Evolutionary conservation across 2,888 invertebrate genomes (phyloP), one percentile per base, ranked within the genome.

Genomic region (Neoascia interrupta): DNA sequence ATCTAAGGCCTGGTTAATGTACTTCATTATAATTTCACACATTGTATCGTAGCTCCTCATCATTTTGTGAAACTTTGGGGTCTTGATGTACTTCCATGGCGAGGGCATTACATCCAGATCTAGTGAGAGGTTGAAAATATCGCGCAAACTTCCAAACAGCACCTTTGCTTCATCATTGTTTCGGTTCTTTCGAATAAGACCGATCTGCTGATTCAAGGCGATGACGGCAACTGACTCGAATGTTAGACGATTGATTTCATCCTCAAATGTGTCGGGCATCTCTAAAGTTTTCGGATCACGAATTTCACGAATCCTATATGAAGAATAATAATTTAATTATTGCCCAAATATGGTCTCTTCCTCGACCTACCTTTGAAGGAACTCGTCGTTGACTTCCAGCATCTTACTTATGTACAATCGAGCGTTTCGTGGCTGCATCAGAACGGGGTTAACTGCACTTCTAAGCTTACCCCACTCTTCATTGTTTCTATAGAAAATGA

Each of bases 401-500:
- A 91, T 85, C 0, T 85, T 87, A 2, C 89, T 87, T 0, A 89
- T 84, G 56, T 91, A 91, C 1, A 89, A 84, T 83, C 89, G 90
- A 0, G 90, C 87, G 18, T 89, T 83, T 83, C 91, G 90, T 0
- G 92, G 91, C 82, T 92, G 90, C 85, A 93, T 86, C 87, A 93
- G 88, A 39, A 92, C 90, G 69, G 92, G 92, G 85, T 93, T 93
- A 0, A 92, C 92, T 75, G 91, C 91, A 0, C 91, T 91, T 26
- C 93, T 89, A 15, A 47, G 13, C 1, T 26, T 47, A 3, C 45
- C 45, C 31, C 19, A 23, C 13, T 10, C 4, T 15, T 15, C 19
- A 8, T n/a, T 5, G 10, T 51, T 51, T 19, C 34, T 34, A 18
- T 3, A 31, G 2, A 10, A 18, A 6, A 16, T 1, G n/a, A n/a